Conservation (phyloP, 2,113 vertebrate species). For the Callipepla californica region DNA sequence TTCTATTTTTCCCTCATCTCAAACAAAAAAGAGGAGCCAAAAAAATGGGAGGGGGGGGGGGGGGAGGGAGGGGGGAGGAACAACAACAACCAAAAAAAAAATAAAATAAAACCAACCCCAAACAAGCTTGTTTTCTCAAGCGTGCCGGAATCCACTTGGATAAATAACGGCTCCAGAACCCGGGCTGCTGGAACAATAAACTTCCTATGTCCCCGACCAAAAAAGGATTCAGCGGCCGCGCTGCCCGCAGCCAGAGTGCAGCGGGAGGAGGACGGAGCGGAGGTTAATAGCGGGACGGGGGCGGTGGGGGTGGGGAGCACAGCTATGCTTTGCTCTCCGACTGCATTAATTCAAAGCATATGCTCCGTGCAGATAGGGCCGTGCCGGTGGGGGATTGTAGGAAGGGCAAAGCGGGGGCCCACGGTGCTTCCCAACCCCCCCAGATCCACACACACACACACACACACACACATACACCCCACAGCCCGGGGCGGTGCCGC, state of each 20-base stretch:
- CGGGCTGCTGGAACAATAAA: slow-evolving; percentile 76
- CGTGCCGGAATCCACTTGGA: slow-evolving; percentile 73
- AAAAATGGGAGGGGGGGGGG: not conserved
- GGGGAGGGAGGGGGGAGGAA: too few relatives aligned
- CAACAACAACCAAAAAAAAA: not conserved
- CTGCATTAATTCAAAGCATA: slow-evolving; percentile 70
- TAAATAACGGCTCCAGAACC: slow-evolving; percentile 75
- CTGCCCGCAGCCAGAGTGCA: slow-evolving; percentile 8
- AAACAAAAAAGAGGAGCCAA: slow-evolving; percentile 48
- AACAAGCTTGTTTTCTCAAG: slow-evolving; percentile 73
- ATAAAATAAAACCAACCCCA: not conserved
- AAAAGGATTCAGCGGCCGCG: slow-evolving; percentile 57
- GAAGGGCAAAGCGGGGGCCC: not conserved
- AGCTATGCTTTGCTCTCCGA: slow-evolving; percentile 9
- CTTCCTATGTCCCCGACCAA: slow-evolving; percentile 69
- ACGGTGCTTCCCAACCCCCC: not conserved
- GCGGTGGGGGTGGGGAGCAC: not conserved
- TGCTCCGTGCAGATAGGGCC: slow-evolving; percentile 29
- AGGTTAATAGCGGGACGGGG: not conserved
- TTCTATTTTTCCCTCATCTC: not conserved
- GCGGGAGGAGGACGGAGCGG: not conserved
- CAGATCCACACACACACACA: not conserved
- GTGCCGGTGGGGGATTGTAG: not conserved
- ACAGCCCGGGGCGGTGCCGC: not conserved
- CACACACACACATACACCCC: not conserved